phyloP scores from a whole-genome alignment of 1,140 invertebrate species.

The Polypedilum pembai region DNA sequence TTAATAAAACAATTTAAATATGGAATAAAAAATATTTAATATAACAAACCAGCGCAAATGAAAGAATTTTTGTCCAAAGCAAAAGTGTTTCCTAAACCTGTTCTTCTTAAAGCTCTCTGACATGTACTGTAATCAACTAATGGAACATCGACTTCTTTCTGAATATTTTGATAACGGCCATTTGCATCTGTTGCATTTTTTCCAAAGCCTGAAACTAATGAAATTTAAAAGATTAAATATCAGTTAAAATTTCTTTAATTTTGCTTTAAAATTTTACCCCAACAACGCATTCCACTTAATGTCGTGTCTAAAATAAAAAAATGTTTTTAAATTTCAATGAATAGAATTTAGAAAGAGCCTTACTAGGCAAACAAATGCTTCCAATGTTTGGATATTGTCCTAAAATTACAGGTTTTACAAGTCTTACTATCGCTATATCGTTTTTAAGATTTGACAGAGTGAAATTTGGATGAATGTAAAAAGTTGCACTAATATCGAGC shows the following conservation, averaged over 20 bases:
- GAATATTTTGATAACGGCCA: conserved; percentile 57
- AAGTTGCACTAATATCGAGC: conserved; percentile 50
- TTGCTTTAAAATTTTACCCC: conserved; percentile 47
- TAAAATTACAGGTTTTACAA: conserved; percentile 50
- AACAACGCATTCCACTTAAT: conserved; percentile 45
- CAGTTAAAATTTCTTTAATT: no score
- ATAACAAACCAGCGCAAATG: conserved; percentile 57
- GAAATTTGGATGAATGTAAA: conserved; percentile 58
- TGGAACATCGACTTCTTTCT: conserved; percentile 63
- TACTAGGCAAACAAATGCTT: conserved; percentile 59
- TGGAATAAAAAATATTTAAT: conserved; percentile 5
- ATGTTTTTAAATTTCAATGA: no score
- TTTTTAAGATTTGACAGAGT: conserved; percentile 58
- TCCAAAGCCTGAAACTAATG: conserved; percentile 58
- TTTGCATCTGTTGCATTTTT: conserved; percentile 62
- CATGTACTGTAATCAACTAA: conserved; percentile 55
- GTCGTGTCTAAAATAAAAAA: not conserved
- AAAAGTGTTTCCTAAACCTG: conserved; percentile 57
- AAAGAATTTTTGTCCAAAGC: conserved; percentile 57
- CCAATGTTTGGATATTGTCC: conserved; percentile 57
- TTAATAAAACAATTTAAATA: no score
- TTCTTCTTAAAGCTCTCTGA: conserved; percentile 52
- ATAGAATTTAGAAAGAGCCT: no score
- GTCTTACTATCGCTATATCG: conserved; percentile 58
- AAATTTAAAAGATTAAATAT: no score